Conservation (phyloP, 2,888 invertebrate genomes). For the Chalcis sispes region DNA sequence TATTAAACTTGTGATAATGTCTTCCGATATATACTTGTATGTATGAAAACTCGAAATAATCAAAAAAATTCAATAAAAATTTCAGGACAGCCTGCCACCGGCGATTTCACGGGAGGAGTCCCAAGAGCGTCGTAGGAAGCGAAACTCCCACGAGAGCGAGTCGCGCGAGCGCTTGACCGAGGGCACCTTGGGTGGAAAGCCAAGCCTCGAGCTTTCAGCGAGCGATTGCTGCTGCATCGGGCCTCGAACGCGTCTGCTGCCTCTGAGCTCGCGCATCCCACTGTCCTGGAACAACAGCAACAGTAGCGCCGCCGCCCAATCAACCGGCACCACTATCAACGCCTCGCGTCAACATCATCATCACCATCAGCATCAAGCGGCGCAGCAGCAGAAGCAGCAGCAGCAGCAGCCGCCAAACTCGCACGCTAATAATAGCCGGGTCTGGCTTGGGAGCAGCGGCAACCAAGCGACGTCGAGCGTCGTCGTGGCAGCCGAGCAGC, state of each 20-base stretch:
- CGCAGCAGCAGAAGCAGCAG: not conserved
- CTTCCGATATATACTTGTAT: no score
- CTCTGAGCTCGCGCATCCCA: conserved; percentile 52
- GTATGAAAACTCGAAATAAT: no score
- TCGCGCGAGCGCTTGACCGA: conserved; percentile 67
- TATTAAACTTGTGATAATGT: no score
- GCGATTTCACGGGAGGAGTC: conserved; percentile 62
- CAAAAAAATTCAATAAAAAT: no score
- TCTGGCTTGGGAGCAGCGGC: conserved; percentile 65
- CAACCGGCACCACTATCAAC: conserved; percentile 19
- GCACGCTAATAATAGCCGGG: conserved; percentile 72
- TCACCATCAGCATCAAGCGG: conserved; percentile 1
- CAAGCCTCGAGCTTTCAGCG: conserved; percentile 61
- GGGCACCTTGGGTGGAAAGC: conserved; percentile 25
- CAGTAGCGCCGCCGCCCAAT: conserved; percentile 35
- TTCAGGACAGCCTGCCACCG: conserved; percentile 69
- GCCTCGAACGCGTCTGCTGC: conserved; percentile 63
- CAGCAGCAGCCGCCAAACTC: conserved; percentile 65
- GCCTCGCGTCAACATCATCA: not conserved
- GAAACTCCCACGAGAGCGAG: conserved; percentile 66
- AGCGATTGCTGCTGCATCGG: conserved; percentile 71
- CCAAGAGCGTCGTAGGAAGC: conserved; percentile 63
- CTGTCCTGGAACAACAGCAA: conserved; percentile 50
- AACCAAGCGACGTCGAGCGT: conserved; percentile 4
- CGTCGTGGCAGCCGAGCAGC: not conserved